Base-by-base conservation (phyloP, 2,888 invertebrate species). In the Adelognathus sp. region DNA sequence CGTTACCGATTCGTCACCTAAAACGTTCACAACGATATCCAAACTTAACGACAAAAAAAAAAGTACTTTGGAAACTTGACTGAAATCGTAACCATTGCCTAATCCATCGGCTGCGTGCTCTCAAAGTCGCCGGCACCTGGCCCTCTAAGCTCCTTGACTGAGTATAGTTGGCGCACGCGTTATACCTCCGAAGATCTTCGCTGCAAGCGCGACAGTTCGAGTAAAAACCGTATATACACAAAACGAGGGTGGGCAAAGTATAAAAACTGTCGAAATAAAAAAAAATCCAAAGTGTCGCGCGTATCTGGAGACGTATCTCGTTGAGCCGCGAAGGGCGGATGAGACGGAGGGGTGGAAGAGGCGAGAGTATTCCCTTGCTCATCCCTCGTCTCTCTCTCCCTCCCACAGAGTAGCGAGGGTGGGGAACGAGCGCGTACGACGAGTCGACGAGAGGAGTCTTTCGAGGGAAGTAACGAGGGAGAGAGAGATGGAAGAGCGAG, bases 241-340 rank as follows among this genome's bases (percentile, higher is more conserved):
- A 16, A 44, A 44, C 44, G 63, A 33, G 64, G 73, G 64, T 36
- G 58, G 46, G 33, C 14, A 33, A 9, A n/a, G 36, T 21, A 11
- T 2, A 41, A 31, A 44, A 41, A 44, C 29, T 27, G 33, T n/a
- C 29, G 41, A 39, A 36, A 44, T 29, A 67, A 50, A 54, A 64
- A 60, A 50, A 69, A 76, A 66, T 60, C 64, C 71, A 71, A 69
- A 74, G 52, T 69, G 80, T 75, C 77, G 79, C 66, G 44, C 58
- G 50, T 72, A 71, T 76, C 63, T 64, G n/a, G 72, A 76, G 80
- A 81, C 73, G 75, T 78, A 80, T 82, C 83, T 81, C 78, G 84
- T 80, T 81, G 76, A 78, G 76, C 76, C 75, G 79, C 76, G 76
- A 72, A 60, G 46, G 56, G 69, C 67, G 33, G 36, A 61, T 56